A percentile compares a stretch with the other conserved stretches of the same genome.
Conservation (phyloP, 2,113 vertebrate genomes). For the Malaclemys terrapin region DNA sequence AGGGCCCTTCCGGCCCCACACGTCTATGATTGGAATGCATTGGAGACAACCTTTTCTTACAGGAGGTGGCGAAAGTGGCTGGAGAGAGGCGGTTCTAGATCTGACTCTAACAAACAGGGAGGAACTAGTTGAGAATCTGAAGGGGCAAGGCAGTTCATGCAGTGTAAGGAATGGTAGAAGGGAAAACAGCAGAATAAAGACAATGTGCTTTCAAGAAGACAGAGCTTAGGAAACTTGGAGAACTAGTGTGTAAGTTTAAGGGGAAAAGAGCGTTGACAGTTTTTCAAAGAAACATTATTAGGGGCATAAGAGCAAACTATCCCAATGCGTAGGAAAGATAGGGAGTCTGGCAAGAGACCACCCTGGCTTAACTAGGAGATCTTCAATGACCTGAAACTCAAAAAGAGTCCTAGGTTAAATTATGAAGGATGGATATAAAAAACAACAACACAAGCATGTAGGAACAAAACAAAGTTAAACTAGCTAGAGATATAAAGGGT, state of each 20-base stretch:
- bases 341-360: neutral
- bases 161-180: neutral
- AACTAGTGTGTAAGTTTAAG: neutral
- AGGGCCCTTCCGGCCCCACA: too few relatives aligned
- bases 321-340: neutral
- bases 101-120: neutral
- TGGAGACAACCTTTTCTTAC: neutral
- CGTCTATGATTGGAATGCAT: neutral
- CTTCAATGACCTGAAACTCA: neutral
- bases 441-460: neutral
- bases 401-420: neutral
- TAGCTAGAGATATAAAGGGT: neutral
- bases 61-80: neutral
- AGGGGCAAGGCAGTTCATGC: neutral
- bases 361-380: neutral
- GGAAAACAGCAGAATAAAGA: neutral
- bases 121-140: neutral
- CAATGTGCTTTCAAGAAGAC: neutral
- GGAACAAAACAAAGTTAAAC: neutral
- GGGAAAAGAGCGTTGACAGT: neutral
- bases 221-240: neutral
- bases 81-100: neutral
- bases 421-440: neutral
- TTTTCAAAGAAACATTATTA: neutral
- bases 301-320: neutral